Conservation (phyloP, 2,888 invertebrate genomes). For the Lepidonotus clava region DNA sequence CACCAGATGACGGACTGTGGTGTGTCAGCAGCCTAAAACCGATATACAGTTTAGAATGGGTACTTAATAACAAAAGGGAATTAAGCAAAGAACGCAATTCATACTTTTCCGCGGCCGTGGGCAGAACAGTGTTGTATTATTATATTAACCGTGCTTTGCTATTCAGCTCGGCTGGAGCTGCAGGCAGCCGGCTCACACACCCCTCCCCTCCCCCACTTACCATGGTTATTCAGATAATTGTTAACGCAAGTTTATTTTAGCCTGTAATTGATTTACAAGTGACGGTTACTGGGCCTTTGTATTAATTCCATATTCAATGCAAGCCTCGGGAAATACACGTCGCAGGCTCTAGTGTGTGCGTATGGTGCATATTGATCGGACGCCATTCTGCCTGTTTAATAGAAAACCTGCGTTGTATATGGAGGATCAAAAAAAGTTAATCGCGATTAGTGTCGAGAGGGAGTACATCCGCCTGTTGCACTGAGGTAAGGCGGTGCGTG, state of each 20-base stretch:
- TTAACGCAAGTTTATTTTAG: constrained; percentile 8
- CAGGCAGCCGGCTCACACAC: too few species aligned
- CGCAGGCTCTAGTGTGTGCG: background rate
- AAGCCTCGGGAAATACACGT: background rate
- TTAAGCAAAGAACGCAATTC: background rate
- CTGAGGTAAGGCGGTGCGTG: background rate
- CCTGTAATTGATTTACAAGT: background rate
- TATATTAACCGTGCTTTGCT: background rate
- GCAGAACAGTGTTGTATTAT: background rate
- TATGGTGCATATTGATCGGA: background rate
- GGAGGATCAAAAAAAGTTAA: background rate
- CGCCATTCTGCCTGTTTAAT: background rate
- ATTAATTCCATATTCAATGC: background rate
- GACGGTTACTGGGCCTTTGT: background rate
- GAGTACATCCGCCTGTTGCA: background rate
- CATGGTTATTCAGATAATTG: background rate
- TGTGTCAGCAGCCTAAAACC: background rate
- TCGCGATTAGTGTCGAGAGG: background rate
- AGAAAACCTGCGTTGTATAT: background rate
- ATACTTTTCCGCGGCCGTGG: background rate
- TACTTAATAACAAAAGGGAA: constrained; percentile 25
- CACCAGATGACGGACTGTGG: constrained; percentile 26
- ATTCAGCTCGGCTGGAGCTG: background rate
- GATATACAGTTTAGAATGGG: constrained; percentile 33
- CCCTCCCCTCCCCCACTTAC: background rate